Evolutionary conservation across 2,888 invertebrate genomes (phyloP).

Genomic region (Candidula unifasciata): DNA sequence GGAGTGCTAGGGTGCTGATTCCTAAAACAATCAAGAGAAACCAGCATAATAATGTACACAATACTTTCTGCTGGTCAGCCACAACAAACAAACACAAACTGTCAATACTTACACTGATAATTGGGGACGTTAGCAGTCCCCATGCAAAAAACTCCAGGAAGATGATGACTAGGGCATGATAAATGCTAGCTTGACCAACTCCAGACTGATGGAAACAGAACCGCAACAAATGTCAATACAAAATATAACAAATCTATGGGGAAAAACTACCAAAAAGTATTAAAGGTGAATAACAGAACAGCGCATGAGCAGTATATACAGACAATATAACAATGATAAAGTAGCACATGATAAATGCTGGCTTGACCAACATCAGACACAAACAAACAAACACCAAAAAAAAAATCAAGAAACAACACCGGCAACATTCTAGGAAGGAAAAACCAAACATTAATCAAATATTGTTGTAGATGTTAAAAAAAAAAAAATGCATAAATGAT

Average conservation of each 20-base stretch:
- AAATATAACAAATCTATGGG: not conserved
- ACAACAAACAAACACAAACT: not conserved
- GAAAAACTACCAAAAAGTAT: not conserved
- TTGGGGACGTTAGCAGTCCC: conserved; percentile 98
- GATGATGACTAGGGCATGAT: conserved; percentile 98
- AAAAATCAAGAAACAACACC: not conserved
- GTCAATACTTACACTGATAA: conserved; percentile 85
- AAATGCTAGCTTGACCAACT: conserved; percentile 87
- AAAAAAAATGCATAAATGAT: not conserved
- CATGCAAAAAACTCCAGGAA: conserved; percentile 99
- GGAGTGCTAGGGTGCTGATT: too few relatives aligned
- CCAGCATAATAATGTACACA: too few relatives aligned
- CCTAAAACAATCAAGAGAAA: too few relatives aligned
- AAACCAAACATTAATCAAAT: too few relatives aligned
- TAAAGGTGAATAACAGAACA: not conserved
- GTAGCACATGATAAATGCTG: conserved; percentile 98
- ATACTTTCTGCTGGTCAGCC: too few relatives aligned
- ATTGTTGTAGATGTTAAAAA: too few relatives aligned
- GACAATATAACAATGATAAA: not conserved
- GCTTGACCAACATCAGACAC: conserved; percentile 80
- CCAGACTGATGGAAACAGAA: conserved; percentile 58
- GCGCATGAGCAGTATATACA: not conserved
- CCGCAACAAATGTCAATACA: conserved; percentile 50
- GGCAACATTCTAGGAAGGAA: not conserved
- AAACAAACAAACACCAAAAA: conserved; percentile 56